These are phyloP conservation scores for Atta colombica DNA, from an alignment of 1,140 invertebrate genomes.

Conservation along the genomic window DNA sequence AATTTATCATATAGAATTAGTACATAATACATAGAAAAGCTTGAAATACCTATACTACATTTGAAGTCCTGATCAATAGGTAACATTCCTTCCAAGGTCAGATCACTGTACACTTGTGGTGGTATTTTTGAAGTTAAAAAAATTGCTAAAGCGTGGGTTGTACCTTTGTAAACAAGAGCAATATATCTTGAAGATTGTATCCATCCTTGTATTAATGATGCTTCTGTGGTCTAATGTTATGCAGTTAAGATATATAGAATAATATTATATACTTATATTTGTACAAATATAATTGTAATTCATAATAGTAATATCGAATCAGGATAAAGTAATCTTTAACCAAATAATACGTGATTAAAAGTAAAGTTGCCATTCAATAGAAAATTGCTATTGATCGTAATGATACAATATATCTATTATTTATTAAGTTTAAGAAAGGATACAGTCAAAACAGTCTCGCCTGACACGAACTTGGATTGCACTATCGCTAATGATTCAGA, in stretches of 20 bases:
- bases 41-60: conserved; percentile 90
- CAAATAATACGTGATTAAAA: not conserved
- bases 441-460: conserved; percentile 88
- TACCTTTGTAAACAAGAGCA: conserved; percentile 89
- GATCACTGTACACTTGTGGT: conserved; percentile 90
- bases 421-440: conserved; percentile 80
- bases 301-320: not conserved
- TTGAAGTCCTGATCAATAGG: conserved; percentile 92
- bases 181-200: conserved; percentile 87
- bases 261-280: conserved; percentile 39
- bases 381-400: not conserved
- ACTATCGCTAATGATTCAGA: conserved; percentile 83
- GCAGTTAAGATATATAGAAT: conserved; percentile 66
- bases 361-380: not conserved
- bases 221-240: conserved; percentile 84
- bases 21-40: not conserved
- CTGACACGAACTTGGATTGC: conserved; percentile 89
- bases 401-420: conserved; percentile 31
- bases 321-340: conserved; percentile 17
- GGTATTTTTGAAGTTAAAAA: conserved; percentile 88
- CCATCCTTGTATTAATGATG: conserved; percentile 88
- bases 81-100: conserved; percentile 91
- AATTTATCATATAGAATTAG: conserved; percentile 15
- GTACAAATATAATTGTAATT: conserved; percentile 14
- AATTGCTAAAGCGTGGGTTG: conserved; percentile 89